Base-by-base conservation (phyloP, 2,797 vertebrate species). In the Crossoptilon crossoptilon region DNA sequence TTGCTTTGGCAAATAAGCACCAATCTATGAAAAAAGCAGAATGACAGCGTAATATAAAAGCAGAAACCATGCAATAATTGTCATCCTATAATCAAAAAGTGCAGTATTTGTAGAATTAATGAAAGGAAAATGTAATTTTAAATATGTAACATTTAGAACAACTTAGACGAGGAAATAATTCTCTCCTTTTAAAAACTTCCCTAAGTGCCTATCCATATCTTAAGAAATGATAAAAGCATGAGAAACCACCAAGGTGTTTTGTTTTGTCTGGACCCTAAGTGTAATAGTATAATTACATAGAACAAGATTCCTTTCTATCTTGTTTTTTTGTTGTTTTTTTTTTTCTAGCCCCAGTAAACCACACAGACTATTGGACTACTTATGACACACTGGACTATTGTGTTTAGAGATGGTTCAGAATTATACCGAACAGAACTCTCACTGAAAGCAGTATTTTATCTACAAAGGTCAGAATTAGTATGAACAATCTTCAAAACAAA, bases 51-150 rank as follows among this genome's bases (percentile, higher is more conserved):
- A 75, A 29, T 18, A 9, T 19, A 39, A 90, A 95, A 88, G 41
- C 11, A 49, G 17, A 2, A 5, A 63, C 37, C 24, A 35, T 0
- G 0, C 16, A 59, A 63, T 66, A 73, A 41, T 31, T 68, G 31
- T 35, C 9, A 69, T 11, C 9, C 4, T 46, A 13, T 31, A 51
- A 63, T 33, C 21, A 60, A 67, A 75, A 82, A 48, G 0, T 64
- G 27, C 24, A 58, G 0, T 44, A 84, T 37, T 67, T 39, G 19
- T 0, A 55, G 11, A 56, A 44, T 41, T 86, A 58, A 11, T 9
- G 72, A 82, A 55, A 78, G 56, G 33, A 74, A 10, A 69, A 75
- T 6, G 4, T 18, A 62, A 67, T 8, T 14, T 84, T 22, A 73
- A 43, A 68, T 31, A 37, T 3, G 3, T n/a, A 62, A 75, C 10